These are phyloP conservation scores for Zoanthus solanderi DNA, from an alignment of 92 coral and sea anemone species.

Conservation along the genomic window DNA sequence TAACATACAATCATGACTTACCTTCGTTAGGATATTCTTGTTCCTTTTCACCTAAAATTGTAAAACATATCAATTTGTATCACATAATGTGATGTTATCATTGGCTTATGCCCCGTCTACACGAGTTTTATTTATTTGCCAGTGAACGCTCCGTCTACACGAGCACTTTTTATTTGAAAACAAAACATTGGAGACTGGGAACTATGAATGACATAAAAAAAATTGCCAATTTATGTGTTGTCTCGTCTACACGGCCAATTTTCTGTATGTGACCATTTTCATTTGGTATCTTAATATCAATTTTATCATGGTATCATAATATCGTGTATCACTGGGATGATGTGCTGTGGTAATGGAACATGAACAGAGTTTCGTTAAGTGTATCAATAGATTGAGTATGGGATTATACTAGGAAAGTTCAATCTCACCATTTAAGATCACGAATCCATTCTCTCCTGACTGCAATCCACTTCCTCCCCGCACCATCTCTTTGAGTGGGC, in stretches of 20 bases:
- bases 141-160: too few relatives aligned
- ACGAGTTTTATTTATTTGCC: too few relatives aligned
- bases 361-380: not conserved
- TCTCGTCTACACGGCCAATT: too few relatives aligned
- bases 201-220: too few relatives aligned
- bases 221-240: too few relatives aligned
- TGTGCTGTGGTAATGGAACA: not conserved
- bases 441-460: not conserved
- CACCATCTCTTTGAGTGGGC: not conserved
- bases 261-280: too few relatives aligned
- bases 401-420: not conserved
- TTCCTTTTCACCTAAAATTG: not conserved
- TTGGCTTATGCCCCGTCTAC: too few relatives aligned
- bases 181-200: too few relatives aligned
- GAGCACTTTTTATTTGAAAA: too few relatives aligned
- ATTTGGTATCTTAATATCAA: too few relatives aligned
- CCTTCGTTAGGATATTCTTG: not conserved
- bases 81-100: not conserved
- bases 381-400: not conserved
- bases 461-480: not conserved
- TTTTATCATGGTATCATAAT: too few relatives aligned
- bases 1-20: not conserved
- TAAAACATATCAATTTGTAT: not conserved
- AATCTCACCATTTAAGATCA: not conserved
- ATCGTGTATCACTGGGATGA: too few relatives aligned